Evolutionary conservation across 2,888 invertebrate species (phyloP).

Genomic region (Chymomyza caudatula): DNA sequence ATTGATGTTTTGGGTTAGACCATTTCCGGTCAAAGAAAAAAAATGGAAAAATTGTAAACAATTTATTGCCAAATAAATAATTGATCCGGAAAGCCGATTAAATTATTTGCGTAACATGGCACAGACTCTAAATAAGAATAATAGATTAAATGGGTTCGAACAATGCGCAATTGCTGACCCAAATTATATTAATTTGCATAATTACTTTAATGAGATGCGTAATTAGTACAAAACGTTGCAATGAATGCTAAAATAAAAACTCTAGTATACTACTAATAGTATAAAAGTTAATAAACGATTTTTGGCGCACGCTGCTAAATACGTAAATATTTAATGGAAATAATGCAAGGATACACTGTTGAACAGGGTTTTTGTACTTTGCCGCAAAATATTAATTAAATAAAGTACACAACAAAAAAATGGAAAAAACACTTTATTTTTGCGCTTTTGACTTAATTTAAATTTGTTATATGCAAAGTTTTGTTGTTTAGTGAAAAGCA

Average conservation of each 20-base stretch:
- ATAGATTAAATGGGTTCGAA: not conserved
- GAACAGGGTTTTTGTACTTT: not conserved
- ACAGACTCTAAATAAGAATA: not conserved
- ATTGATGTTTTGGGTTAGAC: not conserved
- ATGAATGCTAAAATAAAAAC: not conserved
- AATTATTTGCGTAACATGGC: slow-evolving; percentile 1
- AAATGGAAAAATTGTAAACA: not conserved
- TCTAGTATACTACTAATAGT: not conserved
- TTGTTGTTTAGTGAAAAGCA: too few relatives aligned
- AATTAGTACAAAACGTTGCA: slow-evolving; percentile 44
- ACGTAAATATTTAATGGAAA: not conserved
- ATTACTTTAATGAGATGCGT: slow-evolving; percentile 56
- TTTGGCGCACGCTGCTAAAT: not conserved
- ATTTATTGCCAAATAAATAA: slow-evolving; percentile 2
- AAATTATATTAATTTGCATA: slow-evolving; percentile 55
- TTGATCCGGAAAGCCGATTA: slow-evolving; percentile 1
- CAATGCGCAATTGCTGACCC: not conserved
- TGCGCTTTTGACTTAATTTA: too few relatives aligned
- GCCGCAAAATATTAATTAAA: not conserved
- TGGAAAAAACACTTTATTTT: not conserved
- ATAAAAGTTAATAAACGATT: not conserved
- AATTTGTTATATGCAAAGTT: not conserved
- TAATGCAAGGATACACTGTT: not conserved
- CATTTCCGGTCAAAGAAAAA: not conserved
- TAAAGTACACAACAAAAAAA: not conserved